These are phyloP conservation scores for Dolichomitus sp. DNA, from an alignment of 2,888 invertebrate genomes.

Conservation along the genomic window DNA sequence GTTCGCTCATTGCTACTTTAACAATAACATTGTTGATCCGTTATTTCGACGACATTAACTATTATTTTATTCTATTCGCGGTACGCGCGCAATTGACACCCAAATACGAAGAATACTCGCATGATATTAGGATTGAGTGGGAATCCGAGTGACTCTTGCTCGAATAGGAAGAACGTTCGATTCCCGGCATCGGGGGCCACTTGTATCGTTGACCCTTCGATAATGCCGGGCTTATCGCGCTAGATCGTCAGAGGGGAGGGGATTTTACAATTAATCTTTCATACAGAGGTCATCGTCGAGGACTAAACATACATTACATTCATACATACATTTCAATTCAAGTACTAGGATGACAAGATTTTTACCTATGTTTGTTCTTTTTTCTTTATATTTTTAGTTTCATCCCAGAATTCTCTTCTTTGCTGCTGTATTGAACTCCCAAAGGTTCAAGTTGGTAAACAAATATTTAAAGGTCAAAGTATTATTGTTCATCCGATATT, in stretches of 20 bases:
- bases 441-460: too few species aligned
- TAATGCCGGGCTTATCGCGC: slow-evolving; percentile 59
- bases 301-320: neutral
- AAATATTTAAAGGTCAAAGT: too few species aligned
- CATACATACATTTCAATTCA: neutral
- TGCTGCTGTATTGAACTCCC: too few species aligned
- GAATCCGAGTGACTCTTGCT: neutral
- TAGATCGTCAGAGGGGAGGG: slow-evolving; percentile 59
- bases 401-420: neutral
- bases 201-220: slow-evolving; percentile 65
- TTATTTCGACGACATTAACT: neutral
- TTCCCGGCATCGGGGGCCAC: slow-evolving; percentile 51
- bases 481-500: too few species aligned
- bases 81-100: too few species aligned
- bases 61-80: neutral
- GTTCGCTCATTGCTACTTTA: neutral
- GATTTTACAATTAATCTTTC: slow-evolving; percentile 62
- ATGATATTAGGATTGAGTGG: neutral
- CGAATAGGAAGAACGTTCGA: slow-evolving; percentile 27
- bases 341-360: neutral
- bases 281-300: slow-evolving; percentile 59
- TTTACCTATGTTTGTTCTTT: neutral
- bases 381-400: neutral
- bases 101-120: neutral
- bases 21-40: neutral